Conservation (phyloP, 2,888 invertebrate genomes). For the Eristalis intricaria region DNA sequence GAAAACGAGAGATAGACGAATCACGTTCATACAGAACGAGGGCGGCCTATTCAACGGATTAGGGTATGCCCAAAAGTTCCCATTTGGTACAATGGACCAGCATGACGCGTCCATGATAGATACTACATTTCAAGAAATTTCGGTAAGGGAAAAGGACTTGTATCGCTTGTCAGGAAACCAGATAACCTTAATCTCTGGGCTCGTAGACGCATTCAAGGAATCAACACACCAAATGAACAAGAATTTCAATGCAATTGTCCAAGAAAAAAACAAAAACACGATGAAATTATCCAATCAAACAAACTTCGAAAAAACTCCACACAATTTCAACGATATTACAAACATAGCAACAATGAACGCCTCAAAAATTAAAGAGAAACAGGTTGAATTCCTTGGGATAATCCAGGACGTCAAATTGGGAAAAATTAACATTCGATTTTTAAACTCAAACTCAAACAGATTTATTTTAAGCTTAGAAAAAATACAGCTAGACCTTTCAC, state of each 20-base stretch:
- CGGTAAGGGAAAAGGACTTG: background rate
- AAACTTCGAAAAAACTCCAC: slow-evolving; percentile 3
- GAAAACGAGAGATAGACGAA: too few species aligned
- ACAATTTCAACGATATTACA: too few species aligned
- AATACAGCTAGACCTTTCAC: too few species aligned
- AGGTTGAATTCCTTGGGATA: background rate
- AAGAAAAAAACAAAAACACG: slow-evolving; percentile 7
- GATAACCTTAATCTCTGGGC: background rate
- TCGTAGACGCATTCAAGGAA: slow-evolving; percentile 1
- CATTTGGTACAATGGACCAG: too few species aligned
- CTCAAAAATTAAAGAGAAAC: slow-evolving; percentile 3
- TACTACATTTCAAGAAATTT: background rate
- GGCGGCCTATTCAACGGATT: too few species aligned
- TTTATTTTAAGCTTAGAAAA: too few species aligned
- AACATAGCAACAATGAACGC: too few species aligned
- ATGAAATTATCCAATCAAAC: slow-evolving; percentile 6
- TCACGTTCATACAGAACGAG: too few species aligned
- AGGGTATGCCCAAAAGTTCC: too few species aligned
- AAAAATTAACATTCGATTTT: background rate
- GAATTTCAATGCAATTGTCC: background rate
- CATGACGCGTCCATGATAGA: slow-evolving; percentile 1
- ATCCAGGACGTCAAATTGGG: background rate
- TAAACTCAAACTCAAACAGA: too few species aligned
- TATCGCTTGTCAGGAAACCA: slow-evolving; percentile 17
- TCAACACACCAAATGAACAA: slow-evolving; percentile 10